Conservation (phyloP, 2,113 vertebrate genomes). For the Callipepla squamata region DNA sequence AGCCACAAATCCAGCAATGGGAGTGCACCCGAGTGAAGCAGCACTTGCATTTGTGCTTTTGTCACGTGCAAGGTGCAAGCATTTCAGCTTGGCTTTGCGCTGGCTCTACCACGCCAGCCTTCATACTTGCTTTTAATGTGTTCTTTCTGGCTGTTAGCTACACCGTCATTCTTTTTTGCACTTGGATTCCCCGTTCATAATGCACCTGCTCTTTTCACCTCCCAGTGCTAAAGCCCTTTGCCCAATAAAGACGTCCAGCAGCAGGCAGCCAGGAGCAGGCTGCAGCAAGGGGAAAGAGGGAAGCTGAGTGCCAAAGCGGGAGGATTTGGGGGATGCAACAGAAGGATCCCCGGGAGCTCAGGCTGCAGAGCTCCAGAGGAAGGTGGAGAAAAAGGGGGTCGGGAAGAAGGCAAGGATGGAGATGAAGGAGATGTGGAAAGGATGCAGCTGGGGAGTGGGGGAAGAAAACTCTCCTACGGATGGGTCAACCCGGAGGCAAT, state of each 20-base stretch:
- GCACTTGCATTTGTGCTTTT: background rate
- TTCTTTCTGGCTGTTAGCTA: background rate
- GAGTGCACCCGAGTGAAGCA: background rate
- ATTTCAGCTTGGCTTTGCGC: slow-evolving; percentile 4
- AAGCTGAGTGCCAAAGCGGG: background rate
- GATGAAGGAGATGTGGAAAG: background rate
- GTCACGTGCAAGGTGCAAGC: slow-evolving; percentile 18
- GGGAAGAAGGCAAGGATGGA: background rate
- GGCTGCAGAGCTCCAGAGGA: background rate
- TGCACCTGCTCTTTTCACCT: slow-evolving; percentile 52
- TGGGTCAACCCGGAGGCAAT: background rate
- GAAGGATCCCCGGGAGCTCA: background rate
- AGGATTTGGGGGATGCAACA: background rate
- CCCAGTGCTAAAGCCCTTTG: background rate
- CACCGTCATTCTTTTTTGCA: background rate
- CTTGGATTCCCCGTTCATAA: background rate
- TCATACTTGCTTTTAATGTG: background rate
- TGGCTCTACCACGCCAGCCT: background rate
- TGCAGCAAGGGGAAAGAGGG: background rate
- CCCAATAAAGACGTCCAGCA: background rate
- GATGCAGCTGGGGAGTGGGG: background rate
- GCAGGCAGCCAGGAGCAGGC: background rate
- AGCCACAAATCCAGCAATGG: background rate
- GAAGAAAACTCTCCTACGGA: background rate
- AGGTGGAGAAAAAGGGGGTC: background rate